Base-by-base conservation (phyloP, 1,140 invertebrate species). In the Hylyphantes graminicola region DNA sequence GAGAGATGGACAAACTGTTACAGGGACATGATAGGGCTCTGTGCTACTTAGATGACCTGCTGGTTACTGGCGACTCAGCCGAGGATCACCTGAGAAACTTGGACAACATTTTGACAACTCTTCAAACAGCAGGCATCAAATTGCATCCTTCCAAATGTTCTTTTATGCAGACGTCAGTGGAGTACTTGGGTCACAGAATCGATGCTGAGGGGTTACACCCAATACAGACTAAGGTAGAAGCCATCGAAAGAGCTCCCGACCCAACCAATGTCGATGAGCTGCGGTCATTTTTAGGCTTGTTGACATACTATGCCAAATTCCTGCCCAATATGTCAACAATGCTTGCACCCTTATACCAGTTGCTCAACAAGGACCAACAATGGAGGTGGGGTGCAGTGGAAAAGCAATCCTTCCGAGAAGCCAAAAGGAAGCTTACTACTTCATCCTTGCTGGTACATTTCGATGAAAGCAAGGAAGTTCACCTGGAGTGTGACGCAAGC, bases 261-360 rank as follows among this genome's bases (percentile, higher is more conserved):
- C 81, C 81, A 50, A 79, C 53, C 19, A 84, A 70, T 21, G 73
- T 86, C 6, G 15, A 64, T 50, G 55, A 86, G 64, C 9, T 86
- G 1, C n/a, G 54, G 53, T 77, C 85, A 3, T 80, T 86, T 48
- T n/a, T 86, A 2, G 85, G 85, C 6, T 53, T 86, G 11, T 82
- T 87, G 21, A 87, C 87, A 21, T 92, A 89, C 87, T 92, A 91
- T 77, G 86, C 90, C 64, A 86, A 89, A 19, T 92, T 91, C 82
- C 86, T 91, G 11, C 86, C 87, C 55, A 86, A 90, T 63, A 88
- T 90, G 70, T 86, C 89, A 7, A 86, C 86, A 9, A n/a, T 90
- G 7, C 87, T 88, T 10, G 87, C 84, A 1, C 90, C 90, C 13
- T 81, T 92, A 7, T 87, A 89, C 81, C 59, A 87, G 51, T 85